These are phyloP conservation scores for Bolinopsis microptera DNA, from an alignment of 37 sponge, comb jelly and placozoan genomes.

Conservation along the genomic window DNA sequence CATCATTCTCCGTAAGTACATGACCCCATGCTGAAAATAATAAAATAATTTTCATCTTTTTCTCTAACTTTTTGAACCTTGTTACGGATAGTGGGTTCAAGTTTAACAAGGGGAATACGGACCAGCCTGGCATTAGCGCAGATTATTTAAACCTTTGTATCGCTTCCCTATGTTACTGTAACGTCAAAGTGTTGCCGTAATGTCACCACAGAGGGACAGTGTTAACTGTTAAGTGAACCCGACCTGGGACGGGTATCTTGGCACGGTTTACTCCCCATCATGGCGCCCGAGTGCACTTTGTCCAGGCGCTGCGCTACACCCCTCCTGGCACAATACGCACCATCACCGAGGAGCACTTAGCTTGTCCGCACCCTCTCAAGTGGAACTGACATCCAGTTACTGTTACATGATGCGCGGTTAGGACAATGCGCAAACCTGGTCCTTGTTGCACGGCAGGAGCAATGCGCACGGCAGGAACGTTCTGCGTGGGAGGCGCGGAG, in stretches of 20 bases:
- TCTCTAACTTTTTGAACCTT: background rate
- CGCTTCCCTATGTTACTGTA: background rate
- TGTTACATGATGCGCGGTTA: background rate
- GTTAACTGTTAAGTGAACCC: background rate
- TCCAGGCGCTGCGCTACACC: background rate
- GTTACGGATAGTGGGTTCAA: background rate
- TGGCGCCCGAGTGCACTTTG: background rate
- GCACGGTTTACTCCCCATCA: background rate
- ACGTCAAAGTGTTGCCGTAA: background rate
- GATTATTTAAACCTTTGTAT: background rate
- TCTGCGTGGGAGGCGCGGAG: background rate
- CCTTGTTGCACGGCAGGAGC: background rate
- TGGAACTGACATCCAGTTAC: background rate
- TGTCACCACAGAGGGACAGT: background rate
- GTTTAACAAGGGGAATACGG: background rate
- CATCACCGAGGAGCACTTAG: background rate
- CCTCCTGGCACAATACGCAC: background rate
- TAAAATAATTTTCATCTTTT: background rate
- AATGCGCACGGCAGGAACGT: background rate
- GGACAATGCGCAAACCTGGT: background rate
- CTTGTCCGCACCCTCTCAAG: background rate
- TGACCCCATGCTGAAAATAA: background rate
- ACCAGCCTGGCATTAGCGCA: background rate
- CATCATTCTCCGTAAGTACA: background rate
- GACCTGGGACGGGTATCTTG: background rate